Evolutionary conservation across 2,888 invertebrate genomes (phyloP).

Genomic region (Tetranychus piercei): DNA sequence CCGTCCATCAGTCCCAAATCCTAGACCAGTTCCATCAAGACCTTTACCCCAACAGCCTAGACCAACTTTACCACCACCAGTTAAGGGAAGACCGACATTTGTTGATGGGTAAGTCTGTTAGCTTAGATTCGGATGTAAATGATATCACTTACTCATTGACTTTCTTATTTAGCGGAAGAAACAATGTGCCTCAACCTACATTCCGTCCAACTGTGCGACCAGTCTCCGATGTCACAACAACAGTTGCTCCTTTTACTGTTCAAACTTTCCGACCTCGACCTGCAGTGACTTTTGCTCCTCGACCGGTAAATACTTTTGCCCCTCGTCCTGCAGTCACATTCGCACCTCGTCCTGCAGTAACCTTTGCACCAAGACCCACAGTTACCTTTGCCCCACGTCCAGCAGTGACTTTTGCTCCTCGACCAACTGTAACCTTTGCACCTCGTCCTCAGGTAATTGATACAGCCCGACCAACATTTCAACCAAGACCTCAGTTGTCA

Average conservation of each 20-base stretch:
- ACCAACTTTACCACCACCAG: neutral
- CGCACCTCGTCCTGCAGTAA: neutral
- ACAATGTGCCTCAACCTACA: neutral
- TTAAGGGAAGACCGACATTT: neutral
- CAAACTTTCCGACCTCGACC: conserved; percentile 6
- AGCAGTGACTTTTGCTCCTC: neutral
- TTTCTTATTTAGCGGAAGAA: neutral
- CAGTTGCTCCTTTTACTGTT: neutral
- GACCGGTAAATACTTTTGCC: neutral
- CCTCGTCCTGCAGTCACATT: neutral
- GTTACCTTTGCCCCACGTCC: conserved; percentile 6
- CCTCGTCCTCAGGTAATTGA: neutral
- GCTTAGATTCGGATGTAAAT: neutral
- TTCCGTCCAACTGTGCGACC: neutral
- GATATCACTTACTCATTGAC: neutral
- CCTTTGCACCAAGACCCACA: neutral
- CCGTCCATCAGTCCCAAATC: neutral
- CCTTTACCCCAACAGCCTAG: neutral
- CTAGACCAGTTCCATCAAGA: neutral
- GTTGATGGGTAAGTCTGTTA: neutral
- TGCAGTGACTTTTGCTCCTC: neutral
- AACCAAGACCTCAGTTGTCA: neutral
- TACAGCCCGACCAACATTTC: neutral
- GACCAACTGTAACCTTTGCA: neutral
- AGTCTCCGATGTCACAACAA: neutral